Evolutionary conservation across 2,797 vertebrate species (phyloP).

Genomic region (Eulemur albifrons): DNA sequence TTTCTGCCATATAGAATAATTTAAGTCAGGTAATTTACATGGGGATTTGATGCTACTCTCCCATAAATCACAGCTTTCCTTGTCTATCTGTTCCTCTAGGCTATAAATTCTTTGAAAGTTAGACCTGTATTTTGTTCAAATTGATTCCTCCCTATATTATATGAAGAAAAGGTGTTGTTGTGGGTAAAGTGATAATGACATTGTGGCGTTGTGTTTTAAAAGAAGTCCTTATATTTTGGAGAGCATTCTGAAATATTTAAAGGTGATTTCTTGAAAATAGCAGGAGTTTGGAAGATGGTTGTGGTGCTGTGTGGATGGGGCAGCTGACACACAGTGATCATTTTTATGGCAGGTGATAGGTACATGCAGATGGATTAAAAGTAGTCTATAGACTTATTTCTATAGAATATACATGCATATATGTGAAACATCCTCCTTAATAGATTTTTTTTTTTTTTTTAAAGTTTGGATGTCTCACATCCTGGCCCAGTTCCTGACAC

Average conservation of each 20-base stretch:
- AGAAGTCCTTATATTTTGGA: background rate
- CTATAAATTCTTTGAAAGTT: background rate
- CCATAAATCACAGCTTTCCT: background rate
- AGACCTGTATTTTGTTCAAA: background rate
- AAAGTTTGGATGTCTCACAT: background rate
- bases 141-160: background rate
- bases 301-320: background rate
- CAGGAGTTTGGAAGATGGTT: background rate
- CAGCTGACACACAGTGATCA: too few species aligned
- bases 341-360: too few species aligned
- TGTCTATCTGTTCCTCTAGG: background rate
- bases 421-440: background rate
- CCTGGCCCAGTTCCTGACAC: background rate
- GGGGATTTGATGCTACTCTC: background rate
- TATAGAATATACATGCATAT: background rate
- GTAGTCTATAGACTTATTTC: too few species aligned
- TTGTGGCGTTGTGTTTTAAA: background rate
- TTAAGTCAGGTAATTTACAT: background rate
- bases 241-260: too few species aligned
- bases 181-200: background rate
- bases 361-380: background rate
- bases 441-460: background rate
- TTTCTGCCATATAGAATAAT: background rate
- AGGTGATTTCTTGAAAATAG: background rate
- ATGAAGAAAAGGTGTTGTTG: background rate